These are phyloP conservation scores for Arenicola marina DNA, from an alignment of 2,888 invertebrate species.

Conservation along the genomic window DNA sequence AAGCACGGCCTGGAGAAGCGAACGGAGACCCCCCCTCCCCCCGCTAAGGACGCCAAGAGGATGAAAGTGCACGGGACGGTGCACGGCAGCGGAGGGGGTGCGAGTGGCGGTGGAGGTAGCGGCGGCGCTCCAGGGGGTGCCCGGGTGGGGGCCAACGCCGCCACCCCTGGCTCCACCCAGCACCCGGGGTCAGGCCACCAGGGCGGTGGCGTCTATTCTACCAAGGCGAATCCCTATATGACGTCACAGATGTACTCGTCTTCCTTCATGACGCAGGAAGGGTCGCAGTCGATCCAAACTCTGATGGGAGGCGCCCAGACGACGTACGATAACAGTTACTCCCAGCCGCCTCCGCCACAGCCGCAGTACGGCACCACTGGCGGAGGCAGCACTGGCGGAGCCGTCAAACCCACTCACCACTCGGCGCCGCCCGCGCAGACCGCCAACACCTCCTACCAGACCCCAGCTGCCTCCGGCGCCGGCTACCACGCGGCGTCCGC, in stretches of 20 bases:
- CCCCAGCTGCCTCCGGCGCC: background rate
- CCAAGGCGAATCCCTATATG: conserved; percentile 47
- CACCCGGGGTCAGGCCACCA: conserved; percentile 3
- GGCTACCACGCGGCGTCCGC: background rate
- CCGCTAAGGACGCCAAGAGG: too few species aligned
- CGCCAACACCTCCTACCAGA: background rate
- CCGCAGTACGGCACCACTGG: background rate
- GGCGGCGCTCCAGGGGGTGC: too few species aligned
- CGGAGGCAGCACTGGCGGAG: background rate
- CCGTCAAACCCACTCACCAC: background rate
- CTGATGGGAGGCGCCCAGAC: conserved; percentile 41
- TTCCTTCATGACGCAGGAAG: conserved; percentile 57
- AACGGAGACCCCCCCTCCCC: too few species aligned
- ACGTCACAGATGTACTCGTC: conserved; percentile 50
- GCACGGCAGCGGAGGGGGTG: too few species aligned
- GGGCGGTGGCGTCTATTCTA: too few species aligned
- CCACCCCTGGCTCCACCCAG: background rate
- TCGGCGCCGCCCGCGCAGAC: background rate
- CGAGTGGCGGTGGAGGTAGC: too few species aligned
- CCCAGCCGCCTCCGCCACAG: background rate
- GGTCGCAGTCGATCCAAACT: conserved; percentile 52
- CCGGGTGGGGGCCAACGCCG: background rate
- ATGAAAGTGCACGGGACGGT: too few species aligned
- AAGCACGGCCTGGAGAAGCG: too few species aligned
- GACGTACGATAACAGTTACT: background rate